A percentile compares a stretch with the other conserved stretches of the same genome.
These are phyloP conservation scores for Gymnoscelis rufifasciata DNA, from an alignment of 2,888 invertebrate genomes.

Conservation along the genomic window DNA sequence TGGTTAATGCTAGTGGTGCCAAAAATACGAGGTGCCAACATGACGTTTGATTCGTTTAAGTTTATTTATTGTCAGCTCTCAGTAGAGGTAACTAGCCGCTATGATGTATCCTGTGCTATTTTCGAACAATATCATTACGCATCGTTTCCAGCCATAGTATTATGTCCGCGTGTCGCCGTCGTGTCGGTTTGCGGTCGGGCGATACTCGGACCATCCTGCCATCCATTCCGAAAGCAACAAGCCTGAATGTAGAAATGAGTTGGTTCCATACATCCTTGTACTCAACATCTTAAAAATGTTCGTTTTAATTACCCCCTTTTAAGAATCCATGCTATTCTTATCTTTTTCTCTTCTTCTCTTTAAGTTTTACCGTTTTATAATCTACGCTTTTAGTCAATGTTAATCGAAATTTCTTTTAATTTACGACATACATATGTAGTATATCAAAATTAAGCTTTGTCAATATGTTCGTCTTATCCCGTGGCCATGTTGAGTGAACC, in stretches of 20 bases:
- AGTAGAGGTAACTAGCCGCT: neutral
- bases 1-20: slow-evolving; percentile 64
- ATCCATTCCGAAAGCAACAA: slow-evolving; percentile 3
- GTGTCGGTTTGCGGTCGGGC: slow-evolving; percentile 4
- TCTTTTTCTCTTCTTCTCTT: too few relatives aligned
- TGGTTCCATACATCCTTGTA: neutral
- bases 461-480: too few relatives aligned
- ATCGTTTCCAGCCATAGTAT: slow-evolving; percentile 12
- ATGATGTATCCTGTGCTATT: slow-evolving; percentile 6
- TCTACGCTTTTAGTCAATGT: too few relatives aligned
- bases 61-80: slow-evolving; percentile 22
- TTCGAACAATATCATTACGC: neutral
- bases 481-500: too few relatives aligned
- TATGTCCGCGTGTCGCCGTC: slow-evolving; percentile 15
- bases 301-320: too few relatives aligned
- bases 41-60: slow-evolving; percentile 32
- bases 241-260: neutral
- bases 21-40: slow-evolving; percentile 68
- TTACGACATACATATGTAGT: too few relatives aligned
- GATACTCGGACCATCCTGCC: slow-evolving; percentile 4
- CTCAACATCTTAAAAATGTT: too few relatives aligned
- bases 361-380: too few relatives aligned
- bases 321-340: too few relatives aligned
- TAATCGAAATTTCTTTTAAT: too few relatives aligned
- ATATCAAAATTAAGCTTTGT: too few relatives aligned